phyloP scores from a whole-genome alignment of 2,113 vertebrate genomes.

The Emydura subglobosa region DNA sequence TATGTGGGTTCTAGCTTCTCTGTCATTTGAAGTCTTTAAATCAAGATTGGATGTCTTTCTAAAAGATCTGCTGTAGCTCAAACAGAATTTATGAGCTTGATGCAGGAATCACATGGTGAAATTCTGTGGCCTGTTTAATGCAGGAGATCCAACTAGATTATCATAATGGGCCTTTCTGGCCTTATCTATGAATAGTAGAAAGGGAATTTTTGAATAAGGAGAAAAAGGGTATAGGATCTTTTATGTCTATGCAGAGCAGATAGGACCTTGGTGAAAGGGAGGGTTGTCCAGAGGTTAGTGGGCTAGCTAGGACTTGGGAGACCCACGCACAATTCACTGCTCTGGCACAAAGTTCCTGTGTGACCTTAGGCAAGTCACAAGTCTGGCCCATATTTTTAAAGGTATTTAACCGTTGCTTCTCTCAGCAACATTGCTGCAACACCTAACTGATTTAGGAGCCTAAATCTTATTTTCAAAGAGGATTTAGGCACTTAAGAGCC shows the following conservation, averaged over 20 bases:
- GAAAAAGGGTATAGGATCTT: background rate
- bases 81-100: background rate
- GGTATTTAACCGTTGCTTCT: too few relatives aligned
- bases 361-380: background rate
- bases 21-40: background rate
- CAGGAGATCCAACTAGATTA: fast-evolving
- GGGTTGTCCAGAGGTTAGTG: too few relatives aligned
- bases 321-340: background rate
- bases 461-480: too few relatives aligned
- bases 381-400: too few relatives aligned
- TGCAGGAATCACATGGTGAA: background rate
- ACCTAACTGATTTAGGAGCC: too few relatives aligned
- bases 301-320: background rate
- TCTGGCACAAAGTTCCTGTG: background rate
- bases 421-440: too few relatives aligned
- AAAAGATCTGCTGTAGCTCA: background rate
- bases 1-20: background rate
- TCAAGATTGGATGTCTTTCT: background rate
- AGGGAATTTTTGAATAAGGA: background rate
- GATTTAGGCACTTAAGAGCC: too few relatives aligned
- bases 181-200: background rate
- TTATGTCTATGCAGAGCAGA: background rate
- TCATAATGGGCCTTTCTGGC: background rate
- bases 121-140: background rate
- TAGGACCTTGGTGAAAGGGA: background rate